Evolutionary conservation across 2,113 vertebrate species (phyloP), one percentile per base, ranked within the genome.

Genomic region (Cyprinodon variegatus): DNA sequence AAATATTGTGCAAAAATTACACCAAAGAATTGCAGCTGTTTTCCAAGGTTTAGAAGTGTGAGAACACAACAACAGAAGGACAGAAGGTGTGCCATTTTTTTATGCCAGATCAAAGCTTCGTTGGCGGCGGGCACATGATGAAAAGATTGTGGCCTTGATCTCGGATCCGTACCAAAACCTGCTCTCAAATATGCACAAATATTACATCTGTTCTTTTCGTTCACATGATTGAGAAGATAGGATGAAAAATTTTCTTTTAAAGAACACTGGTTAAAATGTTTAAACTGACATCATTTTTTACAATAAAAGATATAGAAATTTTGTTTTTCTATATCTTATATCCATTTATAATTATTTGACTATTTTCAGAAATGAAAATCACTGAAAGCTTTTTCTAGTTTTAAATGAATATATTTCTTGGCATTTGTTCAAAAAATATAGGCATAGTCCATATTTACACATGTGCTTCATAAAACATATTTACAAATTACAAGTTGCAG

Each of bases 121-220:
- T 80, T 72, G 66, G 76, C 61, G 68, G 76, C 79, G 88, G 83
- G 86, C 81, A 81, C 48, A 50, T 72, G 86, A 91, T 88, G 84
- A 90, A 92, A 88, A 85, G 87, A 90, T 77, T 70, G 75, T 41
- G 38, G 86, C 88, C 87, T 88, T 92, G 91, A 90, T 92, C 87
- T 90, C 46, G 40, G 46, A 81, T 72, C 85, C 80, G 73, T 78
- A 71, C 81, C 81, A 76, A 77, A 83, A 74, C 48, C 50, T 61
- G 65, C 76, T 68, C 76, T 72, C 68, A 77, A 70, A 76, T 79
- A 77, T 87, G 71, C 67, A 71, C 59, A 68, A 12, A 57, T 41
- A 40, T 71, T 61, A 71, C 79, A 74, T 68, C 53, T 15, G 38
- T 76, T 77, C 79, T 81, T 65, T 76, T 79, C 41, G 68, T 53